These are phyloP conservation scores for Formicarius rufipectus DNA, from an alignment of 2,113 vertebrate genomes.

Conservation along the genomic window DNA sequence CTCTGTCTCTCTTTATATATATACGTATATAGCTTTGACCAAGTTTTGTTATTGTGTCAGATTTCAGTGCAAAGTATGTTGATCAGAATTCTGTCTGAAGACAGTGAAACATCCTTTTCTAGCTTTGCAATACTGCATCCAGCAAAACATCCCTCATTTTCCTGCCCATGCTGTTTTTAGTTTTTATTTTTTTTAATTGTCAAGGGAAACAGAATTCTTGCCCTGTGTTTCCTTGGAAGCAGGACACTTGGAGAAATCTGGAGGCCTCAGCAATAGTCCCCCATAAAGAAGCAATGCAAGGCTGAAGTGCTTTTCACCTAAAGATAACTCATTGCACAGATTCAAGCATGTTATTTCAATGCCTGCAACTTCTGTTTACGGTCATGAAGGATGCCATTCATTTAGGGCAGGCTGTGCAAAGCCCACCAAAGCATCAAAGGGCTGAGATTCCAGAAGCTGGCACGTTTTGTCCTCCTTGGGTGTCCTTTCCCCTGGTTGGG, in stretches of 20 bases:
- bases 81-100: not conserved
- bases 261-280: not conserved
- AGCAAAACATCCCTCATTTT: not conserved
- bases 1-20: not conserved
- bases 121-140: not conserved
- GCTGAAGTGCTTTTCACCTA: not conserved
- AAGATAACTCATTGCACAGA: not conserved
- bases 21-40: not conserved
- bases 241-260: not conserved
- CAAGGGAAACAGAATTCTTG: not conserved
- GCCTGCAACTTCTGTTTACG: not conserved
- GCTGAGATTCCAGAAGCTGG: not conserved
- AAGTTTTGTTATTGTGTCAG: not conserved
- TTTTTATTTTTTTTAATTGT: not conserved
- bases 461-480: accelerated
- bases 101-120: not conserved
- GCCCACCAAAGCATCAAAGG: not conserved
- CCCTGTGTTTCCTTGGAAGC: not conserved
- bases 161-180: accelerated
- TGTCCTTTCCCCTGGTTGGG: not conserved
- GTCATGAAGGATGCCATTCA: not conserved
- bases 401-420: not conserved
- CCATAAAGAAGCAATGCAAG: not conserved
- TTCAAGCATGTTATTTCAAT: not conserved
- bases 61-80: not conserved